Base-by-base conservation (phyloP, 2,113 vertebrate genomes). In the Oryzias curvinotus region DNA sequence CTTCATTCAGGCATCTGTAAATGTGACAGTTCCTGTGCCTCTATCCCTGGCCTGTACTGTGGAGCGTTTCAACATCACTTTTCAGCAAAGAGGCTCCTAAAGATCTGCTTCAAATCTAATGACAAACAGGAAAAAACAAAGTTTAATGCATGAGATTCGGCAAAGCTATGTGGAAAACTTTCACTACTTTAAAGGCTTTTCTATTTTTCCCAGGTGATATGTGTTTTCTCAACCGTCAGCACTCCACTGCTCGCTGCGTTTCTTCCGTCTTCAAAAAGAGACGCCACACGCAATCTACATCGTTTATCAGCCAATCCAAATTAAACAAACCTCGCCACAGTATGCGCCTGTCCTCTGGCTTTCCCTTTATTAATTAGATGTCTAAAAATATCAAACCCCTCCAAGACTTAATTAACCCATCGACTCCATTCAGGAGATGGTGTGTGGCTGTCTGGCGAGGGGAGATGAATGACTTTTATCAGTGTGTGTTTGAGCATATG, bases 301-400 rank as follows among this genome's bases (percentile, higher is more conserved):
- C 36, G 68, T 89, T 85, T 80, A 88, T 88, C 86, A 90, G 77
- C 47, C 48, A 75, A 83, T 80, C 83, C 78, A 88, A 87, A 89
- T 88, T 71, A 88, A 88, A 81, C 68, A 84, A 85, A 90, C 83
- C 79, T 87, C 79, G 57, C 75, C 86, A 86, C 87, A 88, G 87
- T 86, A 85, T 90, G 85, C 10, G 68, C 73, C 82, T 71, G 70
- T 89, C 90, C 85, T 85, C 82, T 53, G 68, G 87, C 75, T 52
- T 78, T 87, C 66, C 18, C 6, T 86, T 85, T 79, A 84, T 88
- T 92, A 92, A 91, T 92, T 91, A 91, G 86, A 90, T 50, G 68
- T 88, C 90, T 90, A 92, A 91, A 93, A 92, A 92, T 92, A 91
- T 80, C 90, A 87, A 88, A 89, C 73, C 86, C 88, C 91, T 92